Percentiles rank a stretch among this genome's conserved stretches.
Conservation (phyloP, 2,797 vertebrate genomes). For the Balearica regulorum region DNA sequence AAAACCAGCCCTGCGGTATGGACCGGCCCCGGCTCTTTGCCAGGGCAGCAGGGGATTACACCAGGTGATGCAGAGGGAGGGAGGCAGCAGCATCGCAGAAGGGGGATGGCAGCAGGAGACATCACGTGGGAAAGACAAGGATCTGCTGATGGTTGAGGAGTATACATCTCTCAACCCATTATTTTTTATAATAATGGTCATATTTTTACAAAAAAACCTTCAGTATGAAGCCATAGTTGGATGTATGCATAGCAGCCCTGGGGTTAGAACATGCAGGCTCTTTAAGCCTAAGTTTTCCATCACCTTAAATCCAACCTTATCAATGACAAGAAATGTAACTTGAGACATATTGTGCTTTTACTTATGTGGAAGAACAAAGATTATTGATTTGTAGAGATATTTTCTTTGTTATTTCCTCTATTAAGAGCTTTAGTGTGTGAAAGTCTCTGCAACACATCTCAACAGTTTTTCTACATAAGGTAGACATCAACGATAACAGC, state of each 20-base stretch:
- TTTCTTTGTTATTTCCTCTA: not conserved
- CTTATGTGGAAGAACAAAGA: not conserved
- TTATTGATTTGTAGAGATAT: not conserved
- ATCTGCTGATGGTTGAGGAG: not conserved
- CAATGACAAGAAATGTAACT: not conserved
- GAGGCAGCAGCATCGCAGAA: no score
- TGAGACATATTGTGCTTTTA: not conserved
- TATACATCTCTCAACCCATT: not conserved
- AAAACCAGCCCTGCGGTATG: not conserved
- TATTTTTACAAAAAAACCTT: not conserved
- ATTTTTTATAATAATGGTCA: not conserved
- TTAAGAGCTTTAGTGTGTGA: not conserved
- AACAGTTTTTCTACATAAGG: not conserved
- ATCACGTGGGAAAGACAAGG: not conserved
- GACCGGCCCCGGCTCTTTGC: not conserved
- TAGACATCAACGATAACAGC: slow-evolving; percentile 23
- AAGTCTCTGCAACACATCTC: not conserved
- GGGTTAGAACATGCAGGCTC: not conserved
- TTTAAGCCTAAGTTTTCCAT: not conserved
- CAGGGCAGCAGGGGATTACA: not conserved
- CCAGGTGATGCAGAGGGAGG: accelerated
- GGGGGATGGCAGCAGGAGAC: accelerated
- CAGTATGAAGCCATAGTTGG: not conserved
- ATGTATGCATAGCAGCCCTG: not conserved
- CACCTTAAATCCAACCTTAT: not conserved